Evolutionary conservation across 2,797 vertebrate species (phyloP).

Genomic region (Myotis pilosus): DNA sequence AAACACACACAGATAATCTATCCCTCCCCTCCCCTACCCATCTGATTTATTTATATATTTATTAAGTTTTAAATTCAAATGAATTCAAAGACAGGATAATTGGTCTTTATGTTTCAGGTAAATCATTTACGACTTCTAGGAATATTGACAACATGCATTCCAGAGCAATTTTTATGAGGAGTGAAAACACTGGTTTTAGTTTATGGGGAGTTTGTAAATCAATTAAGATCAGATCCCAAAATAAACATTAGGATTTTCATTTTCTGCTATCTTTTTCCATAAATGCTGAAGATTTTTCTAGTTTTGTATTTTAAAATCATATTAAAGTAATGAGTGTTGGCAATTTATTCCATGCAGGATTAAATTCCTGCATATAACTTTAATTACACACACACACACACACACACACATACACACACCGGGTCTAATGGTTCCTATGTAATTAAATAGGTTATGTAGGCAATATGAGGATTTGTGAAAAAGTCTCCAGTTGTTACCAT

Average conservation of each 20-base stretch:
- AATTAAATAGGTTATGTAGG: constrained; percentile 83
- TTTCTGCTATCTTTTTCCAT: neutral
- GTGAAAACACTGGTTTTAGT: neutral
- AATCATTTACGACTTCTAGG: neutral
- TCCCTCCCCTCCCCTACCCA: accelerated
- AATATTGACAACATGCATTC: neutral
- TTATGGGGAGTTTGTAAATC: neutral
- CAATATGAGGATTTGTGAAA: constrained; percentile 82
- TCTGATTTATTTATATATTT: neutral
- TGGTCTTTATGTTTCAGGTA: neutral
- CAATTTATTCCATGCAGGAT: constrained; percentile 56
- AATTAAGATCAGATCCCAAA: constrained; percentile 24
- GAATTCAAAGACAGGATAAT: neutral
- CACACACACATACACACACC: no score
- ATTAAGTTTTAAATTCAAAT: neutral
- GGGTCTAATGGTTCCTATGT: constrained; percentile 73
- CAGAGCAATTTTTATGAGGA: neutral
- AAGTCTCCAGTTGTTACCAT: constrained; percentile 87
- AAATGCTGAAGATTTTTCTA: constrained; percentile 36
- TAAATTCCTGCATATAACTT: neutral
- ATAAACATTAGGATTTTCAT: constrained; percentile 13
- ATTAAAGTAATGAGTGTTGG: constrained; percentile 33
- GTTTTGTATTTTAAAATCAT: constrained; percentile 53
- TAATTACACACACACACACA: neutral
- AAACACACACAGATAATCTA: neutral